Conservation (phyloP, 1,140 invertebrate species). For the Neoseiulus cucumeris region DNA sequence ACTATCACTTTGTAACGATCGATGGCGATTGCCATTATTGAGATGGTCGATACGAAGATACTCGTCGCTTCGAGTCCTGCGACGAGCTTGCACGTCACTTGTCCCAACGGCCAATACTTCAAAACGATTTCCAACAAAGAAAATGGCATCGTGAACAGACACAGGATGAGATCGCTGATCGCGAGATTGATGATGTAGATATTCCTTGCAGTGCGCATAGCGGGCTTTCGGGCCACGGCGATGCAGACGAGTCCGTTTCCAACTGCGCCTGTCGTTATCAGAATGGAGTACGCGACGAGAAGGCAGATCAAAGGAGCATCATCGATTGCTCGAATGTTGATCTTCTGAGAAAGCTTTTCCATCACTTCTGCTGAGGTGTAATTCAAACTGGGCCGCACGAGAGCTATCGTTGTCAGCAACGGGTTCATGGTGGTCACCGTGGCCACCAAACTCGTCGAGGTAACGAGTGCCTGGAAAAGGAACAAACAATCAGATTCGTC, state of each 20-base stretch:
- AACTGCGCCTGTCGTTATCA: constrained; percentile 50
- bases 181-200: constrained; percentile 76
- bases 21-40: constrained; percentile 67
- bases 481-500: too few relatives aligned
- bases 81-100: constrained; percentile 48
- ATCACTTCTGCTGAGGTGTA: constrained; percentile 14
- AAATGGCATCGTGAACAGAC: constrained; percentile 60
- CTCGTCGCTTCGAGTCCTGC: constrained; percentile 59
- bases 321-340: constrained; percentile 40
- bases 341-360: background rate
- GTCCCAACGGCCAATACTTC: constrained; percentile 33
- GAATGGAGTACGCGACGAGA: constrained; percentile 43
- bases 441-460: background rate
- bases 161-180: constrained; percentile 60
- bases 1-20: constrained; percentile 47
- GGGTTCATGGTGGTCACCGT: background rate
- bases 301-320: constrained; percentile 40
- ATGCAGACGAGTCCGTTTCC: constrained; percentile 60
- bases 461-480: too few relatives aligned
- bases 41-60: constrained; percentile 69
- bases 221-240: constrained; percentile 50
- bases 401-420: background rate
- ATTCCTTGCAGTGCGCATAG: constrained; percentile 63
- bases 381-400: background rate
- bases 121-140: constrained; percentile 57